Conservation (phyloP, 2,888 invertebrate genomes). For the Lampropteryx suffumata region DNA sequence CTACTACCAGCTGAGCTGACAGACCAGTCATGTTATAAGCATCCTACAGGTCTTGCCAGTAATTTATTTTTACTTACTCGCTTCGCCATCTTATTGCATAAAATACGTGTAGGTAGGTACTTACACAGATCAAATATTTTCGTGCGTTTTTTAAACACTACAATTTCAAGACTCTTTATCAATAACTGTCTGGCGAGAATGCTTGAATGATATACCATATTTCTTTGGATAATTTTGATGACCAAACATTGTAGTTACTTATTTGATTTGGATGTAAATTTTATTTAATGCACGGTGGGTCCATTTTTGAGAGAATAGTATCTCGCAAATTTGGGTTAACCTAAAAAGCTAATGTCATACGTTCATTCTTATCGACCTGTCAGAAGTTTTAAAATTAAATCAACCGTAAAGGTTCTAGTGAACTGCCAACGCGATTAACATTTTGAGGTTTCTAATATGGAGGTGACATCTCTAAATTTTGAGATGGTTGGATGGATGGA, state of each 20-base stretch:
- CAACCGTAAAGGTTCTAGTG: not conserved
- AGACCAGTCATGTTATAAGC: too few relatives aligned
- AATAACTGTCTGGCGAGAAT: constrained; percentile 45
- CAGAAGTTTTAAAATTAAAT: constrained; percentile 4
- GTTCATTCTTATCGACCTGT: constrained; percentile 6
- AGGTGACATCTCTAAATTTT: too few relatives aligned
- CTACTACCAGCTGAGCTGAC: too few relatives aligned
- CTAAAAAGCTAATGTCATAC: not conserved
- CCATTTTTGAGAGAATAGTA: constrained; percentile 19
- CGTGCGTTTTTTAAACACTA: constrained; percentile 31
- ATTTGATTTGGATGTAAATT: constrained; percentile 24
- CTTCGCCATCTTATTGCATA: too few relatives aligned
- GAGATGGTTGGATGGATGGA: too few relatives aligned
- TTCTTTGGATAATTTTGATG: constrained; percentile 45
- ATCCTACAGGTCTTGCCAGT: too few relatives aligned
- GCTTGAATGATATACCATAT: constrained; percentile 64
- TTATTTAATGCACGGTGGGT: constrained; percentile 20
- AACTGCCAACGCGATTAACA: not conserved
- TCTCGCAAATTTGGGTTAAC: not conserved
- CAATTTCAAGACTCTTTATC: constrained; percentile 38
- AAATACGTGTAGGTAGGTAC: constrained; percentile 6
- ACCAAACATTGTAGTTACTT: constrained; percentile 32
- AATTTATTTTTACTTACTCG: too few relatives aligned
- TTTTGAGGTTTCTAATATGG: not conserved
- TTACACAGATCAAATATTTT: constrained; percentile 32